Percentiles rank a stretch among this genome's conserved stretches.
These are phyloP conservation scores for Hoplodrina blanda DNA, from an alignment of 2,888 invertebrate species.

Conservation along the genomic window DNA sequence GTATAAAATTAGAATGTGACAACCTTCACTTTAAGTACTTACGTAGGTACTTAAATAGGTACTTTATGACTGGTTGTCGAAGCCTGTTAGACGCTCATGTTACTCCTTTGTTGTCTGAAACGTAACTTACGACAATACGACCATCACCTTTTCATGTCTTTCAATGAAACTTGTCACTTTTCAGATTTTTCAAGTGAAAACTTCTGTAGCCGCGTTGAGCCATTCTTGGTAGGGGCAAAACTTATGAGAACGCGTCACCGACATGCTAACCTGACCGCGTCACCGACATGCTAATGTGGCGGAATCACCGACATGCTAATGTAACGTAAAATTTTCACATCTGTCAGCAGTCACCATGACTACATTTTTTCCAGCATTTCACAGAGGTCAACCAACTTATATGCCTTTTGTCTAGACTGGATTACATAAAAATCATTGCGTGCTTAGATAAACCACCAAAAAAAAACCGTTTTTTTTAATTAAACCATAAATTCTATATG, in stretches of 20 bases:
- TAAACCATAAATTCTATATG: too few relatives aligned
- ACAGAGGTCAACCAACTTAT: not conserved
- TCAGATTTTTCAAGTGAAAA: not conserved
- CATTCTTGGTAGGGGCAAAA: too few relatives aligned
- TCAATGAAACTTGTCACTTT: conserved; percentile 3
- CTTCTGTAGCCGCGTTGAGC: too few relatives aligned
- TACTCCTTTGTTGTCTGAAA: conserved; percentile 28
- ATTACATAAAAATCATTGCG: not conserved
- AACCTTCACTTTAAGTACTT: conserved; percentile 24
- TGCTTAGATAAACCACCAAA: not conserved
- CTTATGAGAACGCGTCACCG: too few relatives aligned
- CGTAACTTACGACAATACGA: not conserved
- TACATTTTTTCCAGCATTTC: not conserved
- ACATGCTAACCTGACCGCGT: too few relatives aligned
- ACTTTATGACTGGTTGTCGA: not conserved
- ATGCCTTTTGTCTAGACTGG: not conserved
- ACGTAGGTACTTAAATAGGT: too few relatives aligned
- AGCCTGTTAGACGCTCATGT: conserved; percentile 6
- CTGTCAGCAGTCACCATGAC: too few relatives aligned
- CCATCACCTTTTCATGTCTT: not conserved
- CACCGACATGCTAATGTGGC: too few relatives aligned
- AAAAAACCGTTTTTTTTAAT: too few relatives aligned
- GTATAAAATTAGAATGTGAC: conserved; percentile 11
- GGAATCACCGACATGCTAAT: too few relatives aligned
- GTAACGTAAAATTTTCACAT: too few relatives aligned